A percentile compares a stretch with the other conserved stretches of the same genome.
These are phyloP conservation scores for Carduelis carduelis DNA, from an alignment of 2,797 vertebrate species.

Conservation along the genomic window DNA sequence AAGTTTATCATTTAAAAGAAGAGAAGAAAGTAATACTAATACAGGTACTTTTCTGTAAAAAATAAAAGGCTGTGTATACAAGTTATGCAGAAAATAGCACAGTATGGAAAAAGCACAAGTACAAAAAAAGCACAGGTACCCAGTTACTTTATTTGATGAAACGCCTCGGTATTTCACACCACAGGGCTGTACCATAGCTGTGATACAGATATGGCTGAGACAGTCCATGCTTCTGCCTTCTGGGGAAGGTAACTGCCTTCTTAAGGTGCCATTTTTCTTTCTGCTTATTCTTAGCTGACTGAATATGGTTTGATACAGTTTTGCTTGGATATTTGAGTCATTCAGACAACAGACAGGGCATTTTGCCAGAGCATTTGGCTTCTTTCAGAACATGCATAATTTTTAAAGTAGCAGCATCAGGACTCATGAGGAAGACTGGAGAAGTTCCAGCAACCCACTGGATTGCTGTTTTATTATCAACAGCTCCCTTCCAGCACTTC, in stretches of 20 bases:
- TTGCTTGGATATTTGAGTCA: not conserved
- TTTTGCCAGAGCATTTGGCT: conserved; percentile 25
- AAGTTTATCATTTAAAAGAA: not conserved
- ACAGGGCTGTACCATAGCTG: not conserved
- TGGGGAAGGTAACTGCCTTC: not conserved
- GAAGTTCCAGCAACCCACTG: conserved; percentile 17
- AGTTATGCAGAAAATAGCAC: not conserved
- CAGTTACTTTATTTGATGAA: not conserved
- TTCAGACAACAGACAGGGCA: conserved; percentile 7
- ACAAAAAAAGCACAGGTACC: not conserved
- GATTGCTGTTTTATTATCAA: not conserved
- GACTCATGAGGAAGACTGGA: conserved; percentile 15
- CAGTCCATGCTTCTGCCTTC: not conserved
- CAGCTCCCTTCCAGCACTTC: not conserved
- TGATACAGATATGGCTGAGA: not conserved
- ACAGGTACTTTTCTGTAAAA: not conserved
- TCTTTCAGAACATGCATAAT: not conserved
- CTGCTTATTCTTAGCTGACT: not conserved
- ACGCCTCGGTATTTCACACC: not conserved
- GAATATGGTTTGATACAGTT: not conserved
- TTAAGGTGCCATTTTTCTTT: not conserved
- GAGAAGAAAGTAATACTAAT: not conserved
- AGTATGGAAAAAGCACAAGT: not conserved
- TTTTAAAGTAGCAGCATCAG: conserved; percentile 47
- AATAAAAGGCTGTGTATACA: not conserved